Evolutionary conservation across 1,140 invertebrate species (phyloP).

Genomic region (Heliconius hermathena): DNA sequence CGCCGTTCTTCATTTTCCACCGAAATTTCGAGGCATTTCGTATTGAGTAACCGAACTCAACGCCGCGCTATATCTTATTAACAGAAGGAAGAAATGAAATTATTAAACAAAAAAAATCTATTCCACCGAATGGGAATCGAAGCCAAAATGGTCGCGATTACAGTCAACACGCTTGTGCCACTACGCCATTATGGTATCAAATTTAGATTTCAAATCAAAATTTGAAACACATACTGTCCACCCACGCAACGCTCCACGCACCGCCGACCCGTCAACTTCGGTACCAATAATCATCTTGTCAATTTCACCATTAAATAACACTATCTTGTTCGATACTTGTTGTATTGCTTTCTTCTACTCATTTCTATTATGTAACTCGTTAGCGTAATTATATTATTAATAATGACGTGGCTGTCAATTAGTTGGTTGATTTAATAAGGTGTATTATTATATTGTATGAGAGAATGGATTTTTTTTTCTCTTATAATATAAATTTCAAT

Average conservation of each 20-base stretch:
- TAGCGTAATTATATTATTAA: slow-evolving; percentile 36
- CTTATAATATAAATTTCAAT: neutral
- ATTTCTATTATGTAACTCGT: slow-evolving; percentile 29
- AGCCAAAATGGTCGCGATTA: too few relatives aligned
- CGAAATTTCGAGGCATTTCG: too few relatives aligned
- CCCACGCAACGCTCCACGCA: neutral
- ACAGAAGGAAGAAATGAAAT: too few relatives aligned
- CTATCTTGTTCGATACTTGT: slow-evolving; percentile 30
- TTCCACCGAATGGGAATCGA: too few relatives aligned
- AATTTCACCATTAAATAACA: slow-evolving; percentile 41
- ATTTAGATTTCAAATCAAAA: too few relatives aligned
- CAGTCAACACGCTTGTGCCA: too few relatives aligned
- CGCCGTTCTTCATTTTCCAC: too few relatives aligned
- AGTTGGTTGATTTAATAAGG: slow-evolving; percentile 26
- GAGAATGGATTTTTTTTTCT: neutral
- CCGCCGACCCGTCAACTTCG: slow-evolving; percentile 25
- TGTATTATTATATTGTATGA: neutral
- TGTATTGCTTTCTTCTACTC: slow-evolving; percentile 27
- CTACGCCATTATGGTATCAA: too few relatives aligned
- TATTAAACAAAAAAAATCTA: too few relatives aligned
- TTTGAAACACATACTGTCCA: neutral
- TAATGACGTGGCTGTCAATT: slow-evolving; percentile 34
- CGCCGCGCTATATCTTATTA: too few relatives aligned
- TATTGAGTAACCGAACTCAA: too few relatives aligned
- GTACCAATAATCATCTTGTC: slow-evolving; percentile 1